phyloP scores from a whole-genome alignment of 2,797 vertebrate species.

The Triplophysa yarkandensis region DNA sequence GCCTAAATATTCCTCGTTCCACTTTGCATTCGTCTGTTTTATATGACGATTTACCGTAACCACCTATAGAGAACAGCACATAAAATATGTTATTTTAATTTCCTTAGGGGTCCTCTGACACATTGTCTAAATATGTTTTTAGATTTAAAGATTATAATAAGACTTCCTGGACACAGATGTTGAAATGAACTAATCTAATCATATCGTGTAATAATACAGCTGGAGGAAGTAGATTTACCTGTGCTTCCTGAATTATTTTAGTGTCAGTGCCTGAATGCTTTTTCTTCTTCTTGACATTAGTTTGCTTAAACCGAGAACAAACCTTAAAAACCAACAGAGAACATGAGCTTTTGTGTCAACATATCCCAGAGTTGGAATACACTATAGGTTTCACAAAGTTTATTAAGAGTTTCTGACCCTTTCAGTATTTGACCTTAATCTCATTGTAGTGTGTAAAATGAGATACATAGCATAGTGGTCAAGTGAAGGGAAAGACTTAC shows the following conservation, averaged over 20 bases:
- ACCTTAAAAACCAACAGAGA: slow-evolving; percentile 31
- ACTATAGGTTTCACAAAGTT: background rate
- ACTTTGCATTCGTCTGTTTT: slow-evolving; percentile 13
- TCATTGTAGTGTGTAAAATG: background rate
- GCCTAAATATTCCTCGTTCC: slow-evolving; percentile 2
- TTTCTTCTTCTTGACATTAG: background rate
- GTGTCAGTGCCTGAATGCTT: background rate
- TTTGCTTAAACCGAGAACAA: slow-evolving; percentile 6
- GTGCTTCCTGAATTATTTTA: slow-evolving; percentile 2
- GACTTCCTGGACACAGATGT: background rate
- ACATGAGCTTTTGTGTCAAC: background rate
- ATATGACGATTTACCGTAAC: slow-evolving; percentile 9
- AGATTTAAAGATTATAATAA: background rate
- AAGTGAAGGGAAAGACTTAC: slow-evolving; percentile 3
- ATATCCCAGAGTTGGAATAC: background rate
- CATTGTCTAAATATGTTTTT: background rate
- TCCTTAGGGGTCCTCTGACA: slow-evolving; percentile 1
- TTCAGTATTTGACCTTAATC: background rate
- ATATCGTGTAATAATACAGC: background rate
- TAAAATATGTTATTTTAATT: background rate
- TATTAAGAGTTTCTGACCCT: background rate
- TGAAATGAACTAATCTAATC: background rate
- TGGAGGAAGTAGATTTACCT: slow-evolving; percentile 21
- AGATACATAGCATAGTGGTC: too few relatives aligned
- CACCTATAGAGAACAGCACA: slow-evolving; percentile 12